Evolutionary conservation across 1,140 invertebrate species (phyloP).

Genomic region (Drosophila chauvacae): DNA sequence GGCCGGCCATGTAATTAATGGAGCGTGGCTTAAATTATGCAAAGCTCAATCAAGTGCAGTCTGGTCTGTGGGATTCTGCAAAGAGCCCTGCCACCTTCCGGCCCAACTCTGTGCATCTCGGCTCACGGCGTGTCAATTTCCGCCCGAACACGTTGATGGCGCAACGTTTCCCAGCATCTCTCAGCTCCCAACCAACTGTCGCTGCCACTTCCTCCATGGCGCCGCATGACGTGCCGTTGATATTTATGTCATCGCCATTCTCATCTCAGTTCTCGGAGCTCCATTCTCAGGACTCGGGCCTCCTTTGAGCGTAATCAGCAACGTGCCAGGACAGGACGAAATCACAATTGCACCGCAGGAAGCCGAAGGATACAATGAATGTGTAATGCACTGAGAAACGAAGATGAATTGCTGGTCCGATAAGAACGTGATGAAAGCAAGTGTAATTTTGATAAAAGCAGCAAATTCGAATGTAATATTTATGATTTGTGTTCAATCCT

Average conservation of each 20-base stretch:
- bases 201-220: constrained; percentile 54
- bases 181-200: constrained; percentile 11
- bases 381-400: constrained; percentile 25
- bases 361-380: constrained; percentile 74
- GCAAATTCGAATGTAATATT: background rate
- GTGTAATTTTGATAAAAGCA: no score
- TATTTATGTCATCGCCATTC: constrained; percentile 54
- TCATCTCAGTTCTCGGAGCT: constrained; percentile 28
- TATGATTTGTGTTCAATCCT: background rate
- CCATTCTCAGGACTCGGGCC: constrained; percentile 16
- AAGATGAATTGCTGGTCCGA: background rate
- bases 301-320: constrained; percentile 70
- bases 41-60: constrained; percentile 62
- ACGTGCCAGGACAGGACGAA: constrained; percentile 63
- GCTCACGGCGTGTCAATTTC: constrained; percentile 68
- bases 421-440: background rate
- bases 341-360: constrained; percentile 68
- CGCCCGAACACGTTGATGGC: constrained; percentile 72
- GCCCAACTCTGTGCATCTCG: background rate
- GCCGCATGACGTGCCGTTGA: constrained; percentile 64
- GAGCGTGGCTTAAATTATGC: constrained; percentile 64
- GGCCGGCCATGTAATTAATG: constrained; percentile 57
- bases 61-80: background rate
- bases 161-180: constrained; percentile 42
- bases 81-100: background rate